Evolutionary conservation across 2,113 vertebrate species (phyloP).

Genomic region (Ceratotherium simum): DNA sequence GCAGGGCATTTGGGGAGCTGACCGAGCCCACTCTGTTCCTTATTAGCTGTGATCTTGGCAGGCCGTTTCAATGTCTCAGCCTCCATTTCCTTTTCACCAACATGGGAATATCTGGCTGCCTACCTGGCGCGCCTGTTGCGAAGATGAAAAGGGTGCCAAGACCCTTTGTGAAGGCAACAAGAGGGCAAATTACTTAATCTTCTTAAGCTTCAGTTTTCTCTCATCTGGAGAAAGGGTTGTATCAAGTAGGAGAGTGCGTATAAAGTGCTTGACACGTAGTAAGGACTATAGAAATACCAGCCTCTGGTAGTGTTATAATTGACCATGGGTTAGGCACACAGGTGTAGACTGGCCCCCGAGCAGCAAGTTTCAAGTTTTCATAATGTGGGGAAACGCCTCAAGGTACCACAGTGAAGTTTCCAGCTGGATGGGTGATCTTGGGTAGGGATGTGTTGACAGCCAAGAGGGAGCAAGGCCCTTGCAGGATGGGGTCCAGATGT

Average conservation of each 20-base stretch:
- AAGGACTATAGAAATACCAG: too few species aligned
- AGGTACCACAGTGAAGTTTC: neutral
- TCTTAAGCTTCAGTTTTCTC: neutral
- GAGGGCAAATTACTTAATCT: neutral
- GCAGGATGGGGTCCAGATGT: neutral
- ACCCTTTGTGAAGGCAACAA: neutral
- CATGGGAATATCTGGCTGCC: neutral
- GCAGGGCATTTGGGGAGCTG: accelerated
- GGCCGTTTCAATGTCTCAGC: accelerated
- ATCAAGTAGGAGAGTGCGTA: neutral
- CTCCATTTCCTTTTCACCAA: neutral
- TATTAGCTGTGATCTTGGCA: neutral
- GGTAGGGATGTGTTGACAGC: neutral
- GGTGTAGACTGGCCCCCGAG: neutral
- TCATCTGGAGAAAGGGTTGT: neutral
- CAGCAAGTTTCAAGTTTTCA: neutral
- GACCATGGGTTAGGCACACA: accelerated
- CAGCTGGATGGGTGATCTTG: too few species aligned
- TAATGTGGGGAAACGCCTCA: neutral
- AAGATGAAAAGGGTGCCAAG: neutral
- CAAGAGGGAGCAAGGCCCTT: neutral
- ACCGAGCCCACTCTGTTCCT: neutral
- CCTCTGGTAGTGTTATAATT: too few species aligned
- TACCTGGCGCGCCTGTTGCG: neutral
- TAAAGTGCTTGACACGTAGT: neutral